A percentile compares a stretch with the other conserved stretches of the same genome.
phyloP scores from a whole-genome alignment of 2,113 vertebrate species.

The Phycodurus eques region DNA sequence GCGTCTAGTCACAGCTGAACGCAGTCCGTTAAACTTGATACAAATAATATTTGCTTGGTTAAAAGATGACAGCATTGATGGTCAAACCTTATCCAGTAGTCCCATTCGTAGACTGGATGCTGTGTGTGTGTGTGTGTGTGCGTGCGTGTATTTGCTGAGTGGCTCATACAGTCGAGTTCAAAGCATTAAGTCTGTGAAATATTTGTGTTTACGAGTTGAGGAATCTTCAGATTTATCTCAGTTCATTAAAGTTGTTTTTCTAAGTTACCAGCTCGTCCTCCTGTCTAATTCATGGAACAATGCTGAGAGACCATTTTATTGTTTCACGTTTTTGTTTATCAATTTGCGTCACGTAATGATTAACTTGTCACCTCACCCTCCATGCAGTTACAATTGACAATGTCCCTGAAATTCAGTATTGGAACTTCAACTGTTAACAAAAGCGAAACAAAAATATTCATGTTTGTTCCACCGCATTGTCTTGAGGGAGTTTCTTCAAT shows the following conservation, averaged over 20 bases:
- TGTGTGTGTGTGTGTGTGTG: slow-evolving; percentile 6
- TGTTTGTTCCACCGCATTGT: too few relatives aligned
- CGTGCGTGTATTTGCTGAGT: slow-evolving; percentile 20
- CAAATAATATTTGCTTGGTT: not conserved
- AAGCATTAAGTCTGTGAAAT: slow-evolving; percentile 42
- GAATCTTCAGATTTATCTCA: slow-evolving; percentile 34
- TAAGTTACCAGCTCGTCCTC: slow-evolving; percentile 16
- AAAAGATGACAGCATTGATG: not conserved
- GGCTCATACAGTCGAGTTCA: slow-evolving; percentile 18
- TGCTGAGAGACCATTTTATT: not conserved
- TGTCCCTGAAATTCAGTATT: too few relatives aligned
- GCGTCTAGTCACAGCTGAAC: slow-evolving; percentile 51
- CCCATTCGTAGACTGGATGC: not conserved
- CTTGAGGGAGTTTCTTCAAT: too few relatives aligned
- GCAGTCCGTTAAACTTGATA: slow-evolving; percentile 5
- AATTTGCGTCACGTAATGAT: too few relatives aligned
- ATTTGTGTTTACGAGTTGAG: slow-evolving; percentile 55
- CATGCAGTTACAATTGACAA: too few relatives aligned
- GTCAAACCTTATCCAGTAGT: not conserved
- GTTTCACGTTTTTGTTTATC: not conserved
- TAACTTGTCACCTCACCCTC: too few relatives aligned
- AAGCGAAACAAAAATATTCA: too few relatives aligned
- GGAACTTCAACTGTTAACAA: too few relatives aligned
- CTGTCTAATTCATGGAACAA: not conserved
- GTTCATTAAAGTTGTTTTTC: slow-evolving; percentile 64